A percentile compares a stretch with the other conserved stretches of the same genome.
Conservation (phyloP, 1,140 invertebrate genomes). For the Aphis craccivora region DNA sequence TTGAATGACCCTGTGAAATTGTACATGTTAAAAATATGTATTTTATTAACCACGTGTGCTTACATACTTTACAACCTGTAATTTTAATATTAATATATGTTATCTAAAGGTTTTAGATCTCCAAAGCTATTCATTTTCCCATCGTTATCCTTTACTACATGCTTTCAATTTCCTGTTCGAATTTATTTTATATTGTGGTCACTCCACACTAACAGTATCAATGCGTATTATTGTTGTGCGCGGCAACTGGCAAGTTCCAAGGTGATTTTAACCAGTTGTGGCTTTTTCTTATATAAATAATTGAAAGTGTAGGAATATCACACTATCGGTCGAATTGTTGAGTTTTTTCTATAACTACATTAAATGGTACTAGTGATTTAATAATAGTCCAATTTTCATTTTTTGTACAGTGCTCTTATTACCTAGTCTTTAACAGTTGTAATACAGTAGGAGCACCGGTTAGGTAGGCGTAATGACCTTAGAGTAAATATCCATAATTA, state of each 20-base stretch:
- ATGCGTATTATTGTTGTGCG: background rate
- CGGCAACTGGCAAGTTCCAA: background rate
- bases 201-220: background rate
- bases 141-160: background rate
- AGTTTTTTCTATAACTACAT: background rate
- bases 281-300: constrained; percentile 41
- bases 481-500: background rate
- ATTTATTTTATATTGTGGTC: constrained; percentile 20
- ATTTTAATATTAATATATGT: background rate
- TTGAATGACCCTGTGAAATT: background rate
- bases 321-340: background rate
- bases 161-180: background rate
- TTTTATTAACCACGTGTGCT: background rate
- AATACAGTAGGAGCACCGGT: background rate
- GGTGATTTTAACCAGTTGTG: background rate
- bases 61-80: background rate
- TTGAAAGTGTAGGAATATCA: background rate
- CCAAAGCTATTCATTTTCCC: constrained; percentile 15
- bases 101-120: background rate
- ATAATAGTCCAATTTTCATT: constrained; percentile 29
- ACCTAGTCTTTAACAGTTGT: background rate
- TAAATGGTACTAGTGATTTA: background rate
- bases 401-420: background rate
- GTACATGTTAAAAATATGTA: background rate
- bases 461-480: background rate